Evolutionary conservation across 2,797 vertebrate genomes (phyloP), one percentile per base, ranked within the genome.

Genomic region (Rhabdophis nuchalis): DNA sequence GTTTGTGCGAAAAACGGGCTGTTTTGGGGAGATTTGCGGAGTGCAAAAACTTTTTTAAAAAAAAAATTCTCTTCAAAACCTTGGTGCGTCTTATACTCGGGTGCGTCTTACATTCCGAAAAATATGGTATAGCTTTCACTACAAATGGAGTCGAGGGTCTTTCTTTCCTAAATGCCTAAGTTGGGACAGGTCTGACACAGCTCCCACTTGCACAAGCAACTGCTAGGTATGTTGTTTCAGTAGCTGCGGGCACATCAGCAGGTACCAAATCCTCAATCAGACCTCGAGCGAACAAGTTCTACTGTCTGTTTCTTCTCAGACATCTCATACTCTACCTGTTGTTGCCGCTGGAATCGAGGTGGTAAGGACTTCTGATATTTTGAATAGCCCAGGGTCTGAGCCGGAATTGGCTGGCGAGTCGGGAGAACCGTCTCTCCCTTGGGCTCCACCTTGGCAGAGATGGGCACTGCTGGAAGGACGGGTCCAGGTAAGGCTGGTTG

Each of bases 351-450:
- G 96, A 99, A 99, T 88, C 99, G 98, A 90, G 99, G 99, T 1
- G 99, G 99, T 93, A 99, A 97, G 1, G 98, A 99, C 96, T 99
- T 99, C 96, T 99, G 99, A 95, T 99, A 99, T 95, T 99, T 99
- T 56, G 98, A 98, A 94, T 99, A 99, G 92, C 98, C 98, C 87
- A 98, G 98, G 7, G 97, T 96, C 53, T 98, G 96, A 90, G 97
- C 96, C 0, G 97, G 94, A 86, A 93, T 95, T 93, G 98, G 98
- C 57, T 98, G 98, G 64, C 91, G 96, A 92, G 96, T 97, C 5
- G 96, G 97, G 90, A 96, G 96, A 0, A 97, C 92, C n/a, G 93
- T 96, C 92, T 97, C 98, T 32, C 96, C 96, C 96, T 98, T 99
- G 85, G 98, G 95, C 1, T 97, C 97, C 64, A 91, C 92, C 52